Percentiles rank a stretch among this genome's conserved stretches.
Evolutionary conservation across 1,140 invertebrate species (phyloP).

Genomic region (Anadara kagoshimensis): DNA sequence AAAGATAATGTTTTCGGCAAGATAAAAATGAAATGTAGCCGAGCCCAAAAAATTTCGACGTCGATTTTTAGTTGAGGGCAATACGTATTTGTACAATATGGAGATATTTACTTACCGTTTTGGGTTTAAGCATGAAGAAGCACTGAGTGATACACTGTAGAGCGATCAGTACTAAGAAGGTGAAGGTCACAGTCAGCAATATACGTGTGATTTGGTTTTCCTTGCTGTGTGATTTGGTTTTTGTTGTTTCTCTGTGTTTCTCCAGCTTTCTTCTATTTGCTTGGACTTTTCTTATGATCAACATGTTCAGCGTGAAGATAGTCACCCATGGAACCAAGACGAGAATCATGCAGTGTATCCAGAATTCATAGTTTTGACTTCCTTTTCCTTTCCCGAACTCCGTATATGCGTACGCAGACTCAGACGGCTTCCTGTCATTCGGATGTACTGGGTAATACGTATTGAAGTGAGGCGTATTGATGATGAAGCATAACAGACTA

Average conservation of each 20-base stretch:
- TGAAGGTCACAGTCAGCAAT: conserved; percentile 60
- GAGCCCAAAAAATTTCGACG: too few relatives aligned
- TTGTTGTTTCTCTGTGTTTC: conserved; percentile 44
- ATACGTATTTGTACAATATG: too few relatives aligned
- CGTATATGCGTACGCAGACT: conserved; percentile 34
- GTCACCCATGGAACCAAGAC: conserved; percentile 59
- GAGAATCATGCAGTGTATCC: conserved; percentile 64
- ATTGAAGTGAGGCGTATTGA: conserved; percentile 58
- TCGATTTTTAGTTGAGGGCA: too few relatives aligned
- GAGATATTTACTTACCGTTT: conserved; percentile 40
- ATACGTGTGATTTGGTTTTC: conserved; percentile 61
- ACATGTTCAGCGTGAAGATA: conserved; percentile 56
- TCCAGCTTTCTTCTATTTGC: conserved; percentile 48
- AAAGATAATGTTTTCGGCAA: too few relatives aligned
- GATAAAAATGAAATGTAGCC: too few relatives aligned
- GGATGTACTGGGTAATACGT: conserved; percentile 42
- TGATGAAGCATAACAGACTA: conserved; percentile 45
- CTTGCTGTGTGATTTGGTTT: conserved; percentile 49
- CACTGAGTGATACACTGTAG: conserved; percentile 63
- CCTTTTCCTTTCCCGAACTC: conserved; percentile 48
- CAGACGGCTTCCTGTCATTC: conserved; percentile 23
- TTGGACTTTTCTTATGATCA: conserved; percentile 46
- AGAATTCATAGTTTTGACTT: conserved; percentile 61
- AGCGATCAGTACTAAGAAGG: conserved; percentile 59
- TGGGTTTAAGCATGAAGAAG: conserved; percentile 56